Base-by-base conservation (phyloP, 2,113 vertebrate species). In the Rhinopomastus cyanomelas region DNA sequence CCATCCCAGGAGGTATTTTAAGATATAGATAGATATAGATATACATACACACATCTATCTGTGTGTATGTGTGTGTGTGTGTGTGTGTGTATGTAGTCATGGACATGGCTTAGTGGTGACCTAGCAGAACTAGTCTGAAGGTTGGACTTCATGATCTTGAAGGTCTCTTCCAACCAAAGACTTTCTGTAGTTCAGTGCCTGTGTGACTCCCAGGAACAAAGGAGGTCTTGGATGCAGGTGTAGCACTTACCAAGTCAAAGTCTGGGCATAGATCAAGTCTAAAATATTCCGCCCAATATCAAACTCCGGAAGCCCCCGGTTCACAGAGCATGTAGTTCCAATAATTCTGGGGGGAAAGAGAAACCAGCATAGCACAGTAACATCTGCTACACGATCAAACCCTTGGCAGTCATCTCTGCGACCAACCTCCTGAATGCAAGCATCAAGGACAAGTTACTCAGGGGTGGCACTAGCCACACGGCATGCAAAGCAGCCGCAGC, bases 281-380 rank as follows among this genome's bases (percentile, higher is more conserved):
- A 99, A 97, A 39, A 99, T 98, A 37, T 99, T 99, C 87, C 98
- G 97, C 56, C 98, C 99, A 2, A 99, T 98, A 29, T 99, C 98
- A 90, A 99, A 99, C 93, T 99, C 98, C 56, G 98, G 98, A 72
- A 96, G 83, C 12, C 98, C 98, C 26, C 98, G 90, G 42, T 81
- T 97, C 53, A 87, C 92, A 5, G 95, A 85, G 36, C 98, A 92
- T 44, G 39, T 97, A 7, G 92, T 98, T 74, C 98, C 98, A 68
- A 99, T 96, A 89, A 99, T 90, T 85, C 99, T 99, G 92, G 51
- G 66, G 61, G 9, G 0, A 9, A 1, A 6, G 4, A 19, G 6
- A 37, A 7, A 10, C 3, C 9, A 11, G 8, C 4, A 15, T 9
- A 55, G 42, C 37, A 79, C 21, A 72, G 29, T 1, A 81, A 37